These are phyloP conservation scores for Margarornis squamiger DNA, from an alignment of 2,797 vertebrate genomes.

Conservation along the genomic window DNA sequence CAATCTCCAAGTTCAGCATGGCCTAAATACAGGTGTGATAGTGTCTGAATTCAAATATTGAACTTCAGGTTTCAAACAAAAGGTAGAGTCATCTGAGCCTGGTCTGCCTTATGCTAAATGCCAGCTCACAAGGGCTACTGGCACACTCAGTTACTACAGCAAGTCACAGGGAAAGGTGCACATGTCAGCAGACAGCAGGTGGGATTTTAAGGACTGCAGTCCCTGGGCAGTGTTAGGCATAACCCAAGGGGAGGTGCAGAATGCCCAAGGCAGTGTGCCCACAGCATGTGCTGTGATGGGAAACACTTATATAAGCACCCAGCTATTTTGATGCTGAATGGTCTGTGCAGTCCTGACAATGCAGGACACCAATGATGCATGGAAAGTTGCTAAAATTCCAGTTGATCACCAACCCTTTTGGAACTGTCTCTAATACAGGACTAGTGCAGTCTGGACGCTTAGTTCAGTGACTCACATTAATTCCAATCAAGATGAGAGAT, in stretches of 20 bases:
- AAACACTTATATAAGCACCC: neutral
- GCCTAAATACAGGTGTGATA: neutral
- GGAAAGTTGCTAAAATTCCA: neutral
- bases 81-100: neutral
- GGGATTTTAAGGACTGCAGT: neutral
- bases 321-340: neutral
- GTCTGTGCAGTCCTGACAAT: neutral
- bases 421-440: neutral
- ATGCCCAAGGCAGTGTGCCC: neutral
- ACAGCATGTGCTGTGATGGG: rapidly evolving
- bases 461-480: neutral
- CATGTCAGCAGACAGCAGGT: neutral
- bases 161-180: neutral
- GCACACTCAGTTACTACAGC: neutral
- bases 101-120: neutral
- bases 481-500: neutral
- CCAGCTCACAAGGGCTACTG: neutral
- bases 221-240: neutral
- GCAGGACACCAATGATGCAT: neutral
- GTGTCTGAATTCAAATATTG: neutral
- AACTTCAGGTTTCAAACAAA: neutral
- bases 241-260: neutral
- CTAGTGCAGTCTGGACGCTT: neutral
- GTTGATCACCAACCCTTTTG: neutral
- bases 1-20: neutral